Conservation (phyloP, 2,113 vertebrate genomes). For the Pterocles gutturalis region DNA sequence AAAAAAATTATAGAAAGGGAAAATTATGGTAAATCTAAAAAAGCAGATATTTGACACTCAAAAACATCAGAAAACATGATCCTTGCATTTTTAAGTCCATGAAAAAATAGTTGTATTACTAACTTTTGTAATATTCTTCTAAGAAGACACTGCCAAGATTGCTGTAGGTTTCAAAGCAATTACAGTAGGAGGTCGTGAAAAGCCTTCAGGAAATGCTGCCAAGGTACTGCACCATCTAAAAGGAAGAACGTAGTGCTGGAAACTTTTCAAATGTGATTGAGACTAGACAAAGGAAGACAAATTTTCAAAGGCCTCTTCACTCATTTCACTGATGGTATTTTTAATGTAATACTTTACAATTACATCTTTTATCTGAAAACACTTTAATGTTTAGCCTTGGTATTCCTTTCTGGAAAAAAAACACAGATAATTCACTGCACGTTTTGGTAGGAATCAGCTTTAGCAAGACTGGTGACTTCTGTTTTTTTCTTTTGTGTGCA, state of each 20-base stretch:
- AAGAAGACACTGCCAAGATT: constrained; percentile 29
- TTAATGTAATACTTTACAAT: background rate
- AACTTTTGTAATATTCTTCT: constrained; percentile 33
- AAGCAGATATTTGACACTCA: background rate
- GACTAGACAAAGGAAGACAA: constrained; percentile 13
- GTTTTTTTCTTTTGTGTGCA: background rate
- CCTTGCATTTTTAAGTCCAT: background rate
- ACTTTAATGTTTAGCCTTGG: background rate
- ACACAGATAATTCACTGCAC: background rate
- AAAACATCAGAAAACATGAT: background rate
- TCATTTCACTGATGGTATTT: background rate
- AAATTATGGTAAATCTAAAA: background rate
- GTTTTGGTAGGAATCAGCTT: background rate
- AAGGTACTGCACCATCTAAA: constrained; percentile 47
- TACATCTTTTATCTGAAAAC: background rate
- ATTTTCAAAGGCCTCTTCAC: background rate
- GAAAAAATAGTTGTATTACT: constrained; percentile 7
- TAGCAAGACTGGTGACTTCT: constrained; percentile 16
- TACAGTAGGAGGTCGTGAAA: constrained; percentile 27
- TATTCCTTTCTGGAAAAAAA: background rate
- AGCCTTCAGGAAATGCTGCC: constrained; percentile 60
- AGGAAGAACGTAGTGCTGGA: constrained; percentile 36
- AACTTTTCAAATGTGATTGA: constrained; percentile 28
- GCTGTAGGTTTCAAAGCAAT: constrained; percentile 52
- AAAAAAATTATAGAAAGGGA: background rate